These are phyloP conservation scores for Campylomormyrus numenius DNA, from an alignment of 2,113 vertebrate genomes.

Conservation along the genomic window DNA sequence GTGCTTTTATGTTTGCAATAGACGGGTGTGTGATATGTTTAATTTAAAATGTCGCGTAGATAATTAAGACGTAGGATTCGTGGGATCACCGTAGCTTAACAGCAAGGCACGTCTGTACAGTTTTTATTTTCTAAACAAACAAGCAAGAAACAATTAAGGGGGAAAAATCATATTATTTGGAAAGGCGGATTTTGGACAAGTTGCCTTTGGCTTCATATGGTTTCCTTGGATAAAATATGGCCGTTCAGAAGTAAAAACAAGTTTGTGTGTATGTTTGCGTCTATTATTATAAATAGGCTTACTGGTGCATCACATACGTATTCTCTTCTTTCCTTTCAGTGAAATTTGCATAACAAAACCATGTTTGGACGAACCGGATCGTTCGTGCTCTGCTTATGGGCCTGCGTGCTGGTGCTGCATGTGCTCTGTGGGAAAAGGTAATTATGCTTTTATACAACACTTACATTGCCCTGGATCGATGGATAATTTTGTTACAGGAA, in stretches of 20 bases:
- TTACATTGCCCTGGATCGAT: background rate
- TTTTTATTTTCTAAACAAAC: background rate
- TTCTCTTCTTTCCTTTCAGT: constrained; percentile 61
- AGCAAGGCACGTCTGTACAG: background rate
- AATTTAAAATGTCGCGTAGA: constrained; percentile 36
- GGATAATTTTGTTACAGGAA: background rate
- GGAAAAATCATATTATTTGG: background rate
- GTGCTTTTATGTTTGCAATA: constrained; percentile 46
- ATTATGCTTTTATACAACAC: constrained; percentile 35
- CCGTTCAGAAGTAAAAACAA: background rate
- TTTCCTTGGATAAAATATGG: background rate
- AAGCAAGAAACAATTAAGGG: background rate
- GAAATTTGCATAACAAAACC: constrained; percentile 65
- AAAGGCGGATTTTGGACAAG: constrained; percentile 6
- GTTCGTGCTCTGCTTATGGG: constrained; percentile 74
- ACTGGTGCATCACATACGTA: background rate
- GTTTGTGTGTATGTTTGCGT: background rate
- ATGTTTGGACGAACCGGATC: constrained; percentile 73
- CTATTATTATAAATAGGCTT: background rate
- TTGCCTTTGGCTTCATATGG: background rate
- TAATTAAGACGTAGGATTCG: background rate
- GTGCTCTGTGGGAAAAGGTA: constrained; percentile 83
- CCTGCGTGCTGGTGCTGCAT: constrained; percentile 72
- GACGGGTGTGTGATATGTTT: constrained; percentile 37
- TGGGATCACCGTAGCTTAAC: background rate